Evolutionary conservation across 1,140 invertebrate species (phyloP).

Genomic region (Stratiolaelaps scimitus): DNA sequence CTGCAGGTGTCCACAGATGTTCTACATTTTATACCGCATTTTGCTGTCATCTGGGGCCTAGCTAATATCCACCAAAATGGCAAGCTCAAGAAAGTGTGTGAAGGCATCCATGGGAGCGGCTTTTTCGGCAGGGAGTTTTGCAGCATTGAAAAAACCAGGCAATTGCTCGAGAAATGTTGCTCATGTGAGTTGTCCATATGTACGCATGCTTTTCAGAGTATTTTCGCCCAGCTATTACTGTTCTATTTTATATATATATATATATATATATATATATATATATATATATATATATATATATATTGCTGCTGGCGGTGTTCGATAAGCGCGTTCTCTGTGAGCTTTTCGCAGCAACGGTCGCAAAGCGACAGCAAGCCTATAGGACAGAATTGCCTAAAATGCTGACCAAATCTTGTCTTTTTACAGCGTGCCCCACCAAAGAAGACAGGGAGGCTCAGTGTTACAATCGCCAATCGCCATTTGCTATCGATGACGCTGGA

Average conservation of each 20-base stretch:
- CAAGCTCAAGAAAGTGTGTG: neutral
- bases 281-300: too few species aligned
- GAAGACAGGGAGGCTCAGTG: neutral
- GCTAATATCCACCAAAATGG: neutral
- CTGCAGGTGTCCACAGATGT: neutral
- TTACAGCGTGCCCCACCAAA: neutral
- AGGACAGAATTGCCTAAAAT: too few species aligned
- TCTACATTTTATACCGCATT: conserved; percentile 2
- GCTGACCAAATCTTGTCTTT: neutral
- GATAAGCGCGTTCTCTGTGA: too few species aligned
- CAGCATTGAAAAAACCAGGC: too few species aligned
- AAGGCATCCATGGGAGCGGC: neutral
- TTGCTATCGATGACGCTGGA: conserved; percentile 2
- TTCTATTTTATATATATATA: too few species aligned
- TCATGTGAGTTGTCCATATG: neutral
- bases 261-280: too few species aligned
- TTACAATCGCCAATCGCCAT: conserved; percentile 5
- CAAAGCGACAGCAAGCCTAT: neutral
- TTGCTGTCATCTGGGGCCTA: conserved; percentile 10
- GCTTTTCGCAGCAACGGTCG: too few species aligned
- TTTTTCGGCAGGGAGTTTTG: neutral
- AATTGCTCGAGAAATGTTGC: neutral
- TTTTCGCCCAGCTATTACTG: too few species aligned
- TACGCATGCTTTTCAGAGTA: too few species aligned
- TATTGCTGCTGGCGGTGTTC: too few species aligned